A percentile compares a stretch with the other conserved stretches of the same genome.
Evolutionary conservation across 2,888 invertebrate species (phyloP).

Genomic region (Agriopis marginaria): DNA sequence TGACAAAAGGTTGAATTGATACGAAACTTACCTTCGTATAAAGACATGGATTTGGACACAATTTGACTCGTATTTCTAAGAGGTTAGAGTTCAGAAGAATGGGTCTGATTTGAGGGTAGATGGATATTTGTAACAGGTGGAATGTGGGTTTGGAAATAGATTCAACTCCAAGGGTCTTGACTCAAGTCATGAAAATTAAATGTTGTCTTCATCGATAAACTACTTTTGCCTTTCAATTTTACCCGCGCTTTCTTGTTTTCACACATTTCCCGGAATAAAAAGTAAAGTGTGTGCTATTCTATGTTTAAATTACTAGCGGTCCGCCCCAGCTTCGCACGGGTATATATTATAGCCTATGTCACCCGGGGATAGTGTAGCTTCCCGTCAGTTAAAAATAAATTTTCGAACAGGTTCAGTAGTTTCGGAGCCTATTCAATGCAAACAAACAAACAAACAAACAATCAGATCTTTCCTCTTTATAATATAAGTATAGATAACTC

Average conservation of each 20-base stretch:
- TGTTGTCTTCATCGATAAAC: neutral
- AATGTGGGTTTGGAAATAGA: constrained; percentile 49
- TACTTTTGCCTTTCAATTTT: no score
- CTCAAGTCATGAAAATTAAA: constrained; percentile 4
- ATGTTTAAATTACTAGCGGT: no score
- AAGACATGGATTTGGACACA: constrained; percentile 6
- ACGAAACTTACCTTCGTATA: neutral
- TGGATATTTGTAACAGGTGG: constrained; percentile 36
- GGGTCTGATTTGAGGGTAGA: constrained; percentile 12
- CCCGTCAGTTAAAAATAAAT: no score
- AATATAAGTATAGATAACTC: no score
- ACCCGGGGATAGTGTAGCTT: no score
- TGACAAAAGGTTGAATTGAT: constrained; percentile 11
- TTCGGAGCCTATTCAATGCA: no score
- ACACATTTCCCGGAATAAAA: neutral
- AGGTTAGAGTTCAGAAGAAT: constrained; percentile 23
- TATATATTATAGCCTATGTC: no score
- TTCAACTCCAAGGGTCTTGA: constrained; percentile 37
- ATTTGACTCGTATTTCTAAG: constrained; percentile 21
- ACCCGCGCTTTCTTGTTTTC: neutral
- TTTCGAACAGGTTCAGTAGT: no score
- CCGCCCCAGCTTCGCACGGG: no score
- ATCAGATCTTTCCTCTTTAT: no score
- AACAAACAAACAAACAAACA: no score
- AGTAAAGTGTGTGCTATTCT: no score